These are phyloP conservation scores for Silurus meridionalis DNA, from an alignment of 2,113 vertebrate species.

Conservation along the genomic window DNA sequence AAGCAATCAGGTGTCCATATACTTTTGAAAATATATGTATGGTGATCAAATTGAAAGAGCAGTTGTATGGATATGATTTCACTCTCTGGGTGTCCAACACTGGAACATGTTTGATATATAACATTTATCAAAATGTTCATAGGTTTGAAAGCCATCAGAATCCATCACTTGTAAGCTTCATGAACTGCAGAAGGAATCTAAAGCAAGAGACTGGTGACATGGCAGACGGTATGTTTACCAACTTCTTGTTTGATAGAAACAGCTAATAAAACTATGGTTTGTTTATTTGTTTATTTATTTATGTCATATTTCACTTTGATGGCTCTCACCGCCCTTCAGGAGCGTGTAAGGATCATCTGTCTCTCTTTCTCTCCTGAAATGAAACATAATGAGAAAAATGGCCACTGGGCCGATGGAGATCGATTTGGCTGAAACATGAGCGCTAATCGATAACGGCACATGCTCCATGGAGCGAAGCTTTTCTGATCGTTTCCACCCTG, in stretches of 20 bases:
- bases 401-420: constrained; percentile 68
- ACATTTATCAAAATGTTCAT: not conserved
- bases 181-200: not conserved
- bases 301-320: constrained; percentile 41
- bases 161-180: not conserved
- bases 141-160: not conserved
- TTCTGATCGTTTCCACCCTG: constrained; percentile 43
- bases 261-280: not conserved
- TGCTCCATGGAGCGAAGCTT: constrained; percentile 56
- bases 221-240: not conserved
- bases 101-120: too few species aligned
- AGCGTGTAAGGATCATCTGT: constrained; percentile 57
- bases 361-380: constrained; percentile 45
- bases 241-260: not conserved
- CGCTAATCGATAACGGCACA: constrained; percentile 67
- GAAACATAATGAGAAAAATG: constrained; percentile 65
- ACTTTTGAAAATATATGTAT: not conserved
- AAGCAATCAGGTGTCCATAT: too few species aligned
- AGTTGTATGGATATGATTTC: too few species aligned
- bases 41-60: not conserved
- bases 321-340: constrained; percentile 36
- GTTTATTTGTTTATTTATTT: constrained; percentile 45
- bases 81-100: not conserved
- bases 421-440: constrained; percentile 69
- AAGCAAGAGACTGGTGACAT: not conserved